Percentiles rank a stretch among this genome's conserved stretches.
Evolutionary conservation across 2,888 invertebrate species (phyloP).

Genomic region (Boloria euphrosyne): DNA sequence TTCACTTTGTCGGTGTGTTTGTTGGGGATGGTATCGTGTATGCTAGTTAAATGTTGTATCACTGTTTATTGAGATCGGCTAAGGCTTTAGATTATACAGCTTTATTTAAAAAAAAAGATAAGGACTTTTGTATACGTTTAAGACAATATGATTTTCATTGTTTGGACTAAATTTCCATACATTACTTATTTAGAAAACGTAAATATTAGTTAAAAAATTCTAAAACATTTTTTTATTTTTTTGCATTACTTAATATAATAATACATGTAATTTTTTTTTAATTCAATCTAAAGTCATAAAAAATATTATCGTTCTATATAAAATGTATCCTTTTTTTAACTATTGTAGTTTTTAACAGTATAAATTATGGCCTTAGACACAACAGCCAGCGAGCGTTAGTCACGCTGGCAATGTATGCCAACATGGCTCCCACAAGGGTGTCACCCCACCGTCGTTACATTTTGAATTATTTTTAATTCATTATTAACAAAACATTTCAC

Average conservation of each 20-base stretch:
- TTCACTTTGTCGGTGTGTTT: conserved; percentile 21
- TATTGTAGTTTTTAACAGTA: conserved; percentile 2
- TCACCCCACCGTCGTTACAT: conserved; percentile 59
- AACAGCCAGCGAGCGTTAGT: conserved; percentile 50
- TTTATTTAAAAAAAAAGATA: too few species aligned
- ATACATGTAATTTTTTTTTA: too few species aligned
- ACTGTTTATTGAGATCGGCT: not conserved
- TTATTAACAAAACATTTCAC: conserved; percentile 80
- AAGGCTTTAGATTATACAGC: too few species aligned
- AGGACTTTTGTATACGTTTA: too few species aligned
- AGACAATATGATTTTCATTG: too few species aligned
- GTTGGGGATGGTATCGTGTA: conserved; percentile 12
- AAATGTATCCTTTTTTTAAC: not conserved
- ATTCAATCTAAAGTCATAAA: too few species aligned
- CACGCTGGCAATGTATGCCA: conserved; percentile 72
- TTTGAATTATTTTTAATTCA: conserved; percentile 76
- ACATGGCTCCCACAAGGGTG: conserved; percentile 65
- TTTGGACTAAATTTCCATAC: too few species aligned
- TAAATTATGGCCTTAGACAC: conserved; percentile 3
- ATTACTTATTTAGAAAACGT: too few species aligned
- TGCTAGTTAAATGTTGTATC: conserved; percentile 12
- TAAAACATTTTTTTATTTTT: too few species aligned
- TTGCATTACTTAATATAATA: too few species aligned
- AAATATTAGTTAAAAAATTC: too few species aligned
- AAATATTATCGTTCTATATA: not conserved